Percentiles rank a stretch among this genome's conserved stretches.
Evolutionary conservation across 2,113 vertebrate genomes (phyloP).

Genomic region (Ahaetulla prasina): DNA sequence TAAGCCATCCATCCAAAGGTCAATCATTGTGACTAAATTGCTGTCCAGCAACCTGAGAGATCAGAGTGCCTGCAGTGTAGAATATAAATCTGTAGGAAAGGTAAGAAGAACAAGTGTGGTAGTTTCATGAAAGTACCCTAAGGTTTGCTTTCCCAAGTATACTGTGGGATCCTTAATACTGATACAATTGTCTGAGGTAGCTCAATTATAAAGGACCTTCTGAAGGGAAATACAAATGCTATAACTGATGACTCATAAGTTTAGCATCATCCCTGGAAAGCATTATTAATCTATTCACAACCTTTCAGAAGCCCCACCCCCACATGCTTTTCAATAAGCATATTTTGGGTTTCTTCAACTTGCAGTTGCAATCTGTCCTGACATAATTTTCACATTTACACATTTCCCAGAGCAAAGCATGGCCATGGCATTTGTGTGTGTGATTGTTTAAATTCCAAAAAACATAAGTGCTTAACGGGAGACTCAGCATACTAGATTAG

Average conservation of each 20-base stretch:
- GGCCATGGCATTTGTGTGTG: constrained; percentile 60
- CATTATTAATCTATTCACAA: constrained; percentile 58
- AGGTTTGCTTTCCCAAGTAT: not conserved
- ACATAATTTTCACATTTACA: constrained; percentile 80
- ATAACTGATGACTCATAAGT: not conserved
- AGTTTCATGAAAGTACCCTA: not conserved
- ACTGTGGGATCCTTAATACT: not conserved
- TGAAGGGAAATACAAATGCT: not conserved
- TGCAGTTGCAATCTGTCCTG: constrained; percentile 73
- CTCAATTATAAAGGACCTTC: not conserved
- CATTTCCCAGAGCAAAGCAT: constrained; percentile 75
- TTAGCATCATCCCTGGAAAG: constrained; percentile 17
- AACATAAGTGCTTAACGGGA: constrained; percentile 70
- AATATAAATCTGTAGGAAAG: not conserved
- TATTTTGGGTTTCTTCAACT: constrained; percentile 76
- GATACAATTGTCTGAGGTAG: not conserved
- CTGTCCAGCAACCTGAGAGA: not conserved
- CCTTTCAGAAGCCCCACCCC: constrained; percentile 61
- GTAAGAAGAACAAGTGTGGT: not conserved
- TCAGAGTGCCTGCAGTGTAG: not conserved
- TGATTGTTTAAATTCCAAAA: constrained; percentile 70
- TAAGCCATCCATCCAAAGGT: not conserved
- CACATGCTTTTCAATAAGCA: constrained; percentile 65
- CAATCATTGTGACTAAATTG: not conserved
- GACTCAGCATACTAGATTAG: constrained; percentile 67